Conservation (phyloP, 2,113 vertebrate species). For the Eurystomus gularis region DNA sequence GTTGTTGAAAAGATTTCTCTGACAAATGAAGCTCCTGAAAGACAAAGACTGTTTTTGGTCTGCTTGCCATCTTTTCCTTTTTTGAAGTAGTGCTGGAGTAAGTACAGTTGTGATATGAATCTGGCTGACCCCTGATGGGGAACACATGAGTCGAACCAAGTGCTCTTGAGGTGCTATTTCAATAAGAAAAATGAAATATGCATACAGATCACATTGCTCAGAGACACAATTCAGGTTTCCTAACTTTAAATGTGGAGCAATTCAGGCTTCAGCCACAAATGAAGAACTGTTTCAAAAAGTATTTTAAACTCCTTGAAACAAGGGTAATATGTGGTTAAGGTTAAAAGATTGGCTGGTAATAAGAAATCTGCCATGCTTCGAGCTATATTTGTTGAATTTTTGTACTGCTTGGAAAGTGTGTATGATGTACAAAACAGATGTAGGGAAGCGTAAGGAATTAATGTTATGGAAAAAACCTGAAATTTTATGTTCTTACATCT, state of each 20-base stretch:
- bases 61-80: background rate
- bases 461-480: background rate
- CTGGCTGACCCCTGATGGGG: background rate
- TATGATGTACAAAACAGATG: background rate
- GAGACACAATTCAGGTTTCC: background rate
- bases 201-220: rapidly evolving
- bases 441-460: background rate
- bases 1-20: background rate
- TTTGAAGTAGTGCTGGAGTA: background rate
- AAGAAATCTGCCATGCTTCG: background rate
- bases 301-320: background rate
- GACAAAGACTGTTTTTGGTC: background rate
- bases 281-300: background rate
- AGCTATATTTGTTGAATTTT: background rate
- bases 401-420: background rate
- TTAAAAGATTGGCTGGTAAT: background rate
- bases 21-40: background rate
- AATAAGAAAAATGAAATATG: background rate
- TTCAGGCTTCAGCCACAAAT: background rate
- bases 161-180: background rate
- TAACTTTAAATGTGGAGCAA: background rate
- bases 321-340: background rate
- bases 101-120: background rate
- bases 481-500: background rate
- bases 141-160: rapidly evolving